A percentile compares a stretch with the other conserved stretches of the same genome.
Conservation (phyloP, 2,888 invertebrate genomes). For the Hanleya hanleyi region DNA sequence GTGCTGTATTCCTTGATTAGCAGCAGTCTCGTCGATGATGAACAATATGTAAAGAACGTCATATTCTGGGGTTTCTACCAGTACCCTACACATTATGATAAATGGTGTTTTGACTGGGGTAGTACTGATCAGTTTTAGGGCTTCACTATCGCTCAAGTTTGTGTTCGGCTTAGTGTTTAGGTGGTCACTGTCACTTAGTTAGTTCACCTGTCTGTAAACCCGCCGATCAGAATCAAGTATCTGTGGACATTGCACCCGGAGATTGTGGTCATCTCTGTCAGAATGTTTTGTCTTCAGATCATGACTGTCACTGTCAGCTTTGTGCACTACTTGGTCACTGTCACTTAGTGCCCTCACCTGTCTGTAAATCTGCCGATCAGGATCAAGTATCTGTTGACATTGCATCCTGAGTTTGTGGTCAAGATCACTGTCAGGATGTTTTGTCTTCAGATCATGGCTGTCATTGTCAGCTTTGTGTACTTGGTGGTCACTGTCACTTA, state of each 20-base stretch:
- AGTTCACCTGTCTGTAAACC: not conserved
- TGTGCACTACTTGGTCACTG: not conserved
- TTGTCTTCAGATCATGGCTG: too few species aligned
- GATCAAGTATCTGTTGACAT: not conserved
- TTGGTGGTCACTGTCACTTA: not conserved
- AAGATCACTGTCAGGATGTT: too few species aligned
- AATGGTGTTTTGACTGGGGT: too few species aligned
- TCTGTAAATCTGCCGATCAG: not conserved
- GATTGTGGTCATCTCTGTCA: not conserved
- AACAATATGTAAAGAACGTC: too few species aligned
- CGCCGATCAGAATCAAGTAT: not conserved
- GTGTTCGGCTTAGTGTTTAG: too few species aligned
- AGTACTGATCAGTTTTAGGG: too few species aligned
- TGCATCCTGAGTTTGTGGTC: not conserved
- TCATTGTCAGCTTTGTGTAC: not conserved
- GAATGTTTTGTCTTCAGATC: not conserved
- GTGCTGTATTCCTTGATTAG: too few species aligned
- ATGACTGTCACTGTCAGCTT: constrained; percentile 15
- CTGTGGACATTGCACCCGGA: not conserved
- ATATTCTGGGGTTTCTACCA: too few species aligned
- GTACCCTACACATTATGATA: too few species aligned
- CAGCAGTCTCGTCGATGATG: too few species aligned
- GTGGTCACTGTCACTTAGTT: constrained; percentile 23
- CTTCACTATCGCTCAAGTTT: too few species aligned
- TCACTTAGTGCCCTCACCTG: not conserved